Base-by-base conservation (phyloP, 2,888 invertebrate genomes). In the Caradrina kadenii region DNA sequence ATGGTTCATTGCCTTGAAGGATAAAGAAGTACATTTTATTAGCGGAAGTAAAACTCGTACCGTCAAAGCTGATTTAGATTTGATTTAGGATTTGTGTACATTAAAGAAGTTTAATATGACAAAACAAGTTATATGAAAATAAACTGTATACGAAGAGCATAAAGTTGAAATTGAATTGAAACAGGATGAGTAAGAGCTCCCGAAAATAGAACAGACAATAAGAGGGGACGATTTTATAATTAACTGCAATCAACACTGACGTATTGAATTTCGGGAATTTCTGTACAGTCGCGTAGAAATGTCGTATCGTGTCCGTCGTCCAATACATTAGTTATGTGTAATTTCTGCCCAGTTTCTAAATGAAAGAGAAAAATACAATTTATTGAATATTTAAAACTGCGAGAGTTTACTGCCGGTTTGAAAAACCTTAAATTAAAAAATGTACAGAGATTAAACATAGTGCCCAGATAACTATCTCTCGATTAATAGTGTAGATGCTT, bases 201-300 rank as follows among this genome's bases (percentile, higher is more conserved):
- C 89, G 87, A 90, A 93, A 94, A 94, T 94, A 95, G 92, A 89
- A 82, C 76, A 85, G 90, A 94, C 95, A 93, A 95, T 94, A 89
- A 91, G 91, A 93, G 94, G 94, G 94, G 94, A 94, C 93, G 93
- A 89, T 92, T 94, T 94, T 95, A 96, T 95, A 96, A 96, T 96
- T 95, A 95, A 95, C 95, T 95, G 95, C 94, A 95, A 96, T 96
- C 95, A 95, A 95, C 94, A 93, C 95, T 94, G 93, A 93, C 93
- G 93, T 93, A 96, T 95, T 94, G 94, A 94, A 95, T 95, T 95
- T 95, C 95, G 87, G 89, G 91, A 89, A 93, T 93, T 90, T 73
- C 13, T 80, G 76, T 91, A 94, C 92, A 89, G 82, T 91, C 82
- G 80, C 56, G 80, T 49, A 68, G 80, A 86, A 72, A 91, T 87